A percentile compares a stretch with the other conserved stretches of the same genome.
Evolutionary conservation across 2,888 invertebrate genomes (phyloP).

Genomic region (Argynnis bischoffii): DNA sequence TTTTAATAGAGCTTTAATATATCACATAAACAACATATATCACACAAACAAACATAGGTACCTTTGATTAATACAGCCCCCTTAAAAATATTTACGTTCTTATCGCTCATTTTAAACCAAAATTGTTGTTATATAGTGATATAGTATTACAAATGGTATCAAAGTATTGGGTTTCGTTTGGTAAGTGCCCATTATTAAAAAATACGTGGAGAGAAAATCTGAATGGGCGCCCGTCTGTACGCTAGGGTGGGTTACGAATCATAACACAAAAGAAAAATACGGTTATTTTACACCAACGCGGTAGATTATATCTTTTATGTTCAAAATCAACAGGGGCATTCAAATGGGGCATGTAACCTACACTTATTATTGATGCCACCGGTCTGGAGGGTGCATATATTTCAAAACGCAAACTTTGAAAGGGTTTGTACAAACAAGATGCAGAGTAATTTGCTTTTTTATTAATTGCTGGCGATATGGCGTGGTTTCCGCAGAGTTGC

Average conservation of each 20-base stretch:
- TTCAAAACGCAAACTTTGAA: conserved; percentile 64
- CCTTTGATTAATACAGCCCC: neutral
- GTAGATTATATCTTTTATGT: conserved; percentile 81
- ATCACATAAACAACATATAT: neutral
- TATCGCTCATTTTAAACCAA: conserved; percentile 12
- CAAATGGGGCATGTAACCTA: conserved; percentile 82
- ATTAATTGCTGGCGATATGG: conserved; percentile 52
- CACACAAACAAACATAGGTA: too few species aligned
- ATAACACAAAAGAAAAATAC: conserved; percentile 79
- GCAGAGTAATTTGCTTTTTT: conserved; percentile 54
- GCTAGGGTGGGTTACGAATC: conserved; percentile 68
- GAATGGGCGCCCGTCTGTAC: conserved; percentile 55
- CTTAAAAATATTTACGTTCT: conserved; percentile 4
- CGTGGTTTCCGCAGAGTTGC: conserved; percentile 49
- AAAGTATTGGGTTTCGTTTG: conserved; percentile 43
- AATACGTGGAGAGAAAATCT: conserved; percentile 53
- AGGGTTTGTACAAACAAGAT: conserved; percentile 73
- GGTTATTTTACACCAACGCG: conserved; percentile 81
- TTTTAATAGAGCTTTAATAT: conserved; percentile 19
- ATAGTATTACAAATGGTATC: conserved; percentile 38
- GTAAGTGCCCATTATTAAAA: conserved; percentile 49
- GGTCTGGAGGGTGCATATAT: conserved; percentile 77
- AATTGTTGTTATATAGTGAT: conserved; percentile 31
- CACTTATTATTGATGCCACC: conserved; percentile 77
- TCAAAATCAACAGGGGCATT: conserved; percentile 81